Base-by-base conservation (phyloP, 2,113 vertebrate species). In the Phocoena sinus region DNA sequence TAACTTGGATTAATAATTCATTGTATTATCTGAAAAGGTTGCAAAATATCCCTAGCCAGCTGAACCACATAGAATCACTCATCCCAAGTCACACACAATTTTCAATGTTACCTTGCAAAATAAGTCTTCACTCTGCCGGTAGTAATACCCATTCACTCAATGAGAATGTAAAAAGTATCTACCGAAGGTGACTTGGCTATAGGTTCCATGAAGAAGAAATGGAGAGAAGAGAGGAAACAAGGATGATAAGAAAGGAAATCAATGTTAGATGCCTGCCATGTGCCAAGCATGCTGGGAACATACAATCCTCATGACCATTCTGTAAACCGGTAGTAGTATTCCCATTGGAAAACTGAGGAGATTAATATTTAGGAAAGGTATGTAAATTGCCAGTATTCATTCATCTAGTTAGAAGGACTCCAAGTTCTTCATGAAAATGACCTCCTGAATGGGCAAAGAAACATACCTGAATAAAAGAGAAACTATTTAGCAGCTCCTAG, bases 1-100 rank as follows among this genome's bases (percentile, higher is more conserved):
- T 96, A 97, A 94, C 95, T 96, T 94, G 95, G 31, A 97, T 97
- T 96, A 97, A 98, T 97, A 97, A 98, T 96, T 98, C 84, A 97
- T 88, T 67, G 21, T 47, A 53, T 96, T 94, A 93, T 96, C 86
- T 94, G 53, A 92, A 97, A 97, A 83, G 53, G 11, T 84, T 95
- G 23, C 3, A 23, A 62, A 91, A 85, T 70, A 70, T 21, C 70
- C 44, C 47, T 58, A 60, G 58, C 92, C 87, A 95, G 25, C 71
- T 93, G 60, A 93, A 41, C 70, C n/a, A 92, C 70, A 62, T 80
- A 77, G 81, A 77, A 31, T 31, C 97, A 31, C 33, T 56, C 91
- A 91, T 62, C 41, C 68, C 53, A 76, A 89, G 79, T 58, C 38
- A 58, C 31, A 80, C 38, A 79, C 9, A 67, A 33, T 77, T 93